A percentile compares a stretch with the other conserved stretches of the same genome.
Evolutionary conservation across 2,797 vertebrate genomes (phyloP).

Genomic region (Cuniculus paca): DNA sequence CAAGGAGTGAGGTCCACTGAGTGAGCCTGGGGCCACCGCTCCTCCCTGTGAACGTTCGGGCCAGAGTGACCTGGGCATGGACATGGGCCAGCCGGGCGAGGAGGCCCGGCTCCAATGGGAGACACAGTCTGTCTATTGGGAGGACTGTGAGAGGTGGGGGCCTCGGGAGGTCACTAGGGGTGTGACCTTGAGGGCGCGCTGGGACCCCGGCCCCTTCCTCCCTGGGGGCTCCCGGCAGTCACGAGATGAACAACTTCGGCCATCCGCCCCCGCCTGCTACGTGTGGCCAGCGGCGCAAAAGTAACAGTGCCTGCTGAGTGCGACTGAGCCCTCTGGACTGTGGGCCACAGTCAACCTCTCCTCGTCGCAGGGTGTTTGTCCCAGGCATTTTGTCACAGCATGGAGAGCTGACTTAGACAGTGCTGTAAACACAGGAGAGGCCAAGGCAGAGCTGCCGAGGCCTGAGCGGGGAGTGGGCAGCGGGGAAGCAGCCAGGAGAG

Average conservation of each 20-base stretch:
- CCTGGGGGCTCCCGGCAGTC: background rate
- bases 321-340: too few species aligned
- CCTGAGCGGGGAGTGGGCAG: background rate
- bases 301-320: too few species aligned
- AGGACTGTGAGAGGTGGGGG: background rate
- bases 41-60: background rate
- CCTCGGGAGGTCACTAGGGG: background rate
- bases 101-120: background rate
- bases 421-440: too few species aligned
- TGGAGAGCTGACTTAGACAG: background rate
- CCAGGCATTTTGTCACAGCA: background rate
- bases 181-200: too few species aligned
- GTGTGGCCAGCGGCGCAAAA: background rate
- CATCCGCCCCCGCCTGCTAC: background rate
- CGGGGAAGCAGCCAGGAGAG: background rate
- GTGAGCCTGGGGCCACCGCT: background rate
- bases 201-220: too few species aligned
- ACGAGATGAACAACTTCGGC: background rate
- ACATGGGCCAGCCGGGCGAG: background rate
- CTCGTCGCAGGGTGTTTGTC: background rate
- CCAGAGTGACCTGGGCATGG: background rate
- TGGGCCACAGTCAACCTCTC: background rate
- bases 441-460: background rate
- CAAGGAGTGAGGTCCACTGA: accelerated
- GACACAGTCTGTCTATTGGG: background rate